Percentiles rank a stretch among this genome's conserved stretches.
These are phyloP conservation scores for Trachelus tabidus DNA, from an alignment of 2,888 invertebrate genomes.

Conservation along the genomic window DNA sequence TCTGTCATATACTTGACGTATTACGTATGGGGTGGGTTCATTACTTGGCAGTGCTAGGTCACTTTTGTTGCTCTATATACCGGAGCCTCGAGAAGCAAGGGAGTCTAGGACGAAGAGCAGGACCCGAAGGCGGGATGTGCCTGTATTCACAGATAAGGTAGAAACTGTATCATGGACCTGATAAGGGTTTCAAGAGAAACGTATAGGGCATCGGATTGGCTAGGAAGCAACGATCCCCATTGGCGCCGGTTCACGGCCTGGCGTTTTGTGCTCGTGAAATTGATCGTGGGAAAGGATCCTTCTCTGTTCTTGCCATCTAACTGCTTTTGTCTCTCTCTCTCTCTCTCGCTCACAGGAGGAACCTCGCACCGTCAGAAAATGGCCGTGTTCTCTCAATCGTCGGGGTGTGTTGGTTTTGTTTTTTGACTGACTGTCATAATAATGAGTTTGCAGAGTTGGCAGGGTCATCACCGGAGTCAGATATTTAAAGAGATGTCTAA, in stretches of 20 bases:
- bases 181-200: constrained; percentile 7
- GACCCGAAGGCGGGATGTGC: constrained; percentile 14
- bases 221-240: no score
- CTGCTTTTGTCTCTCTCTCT: neutral
- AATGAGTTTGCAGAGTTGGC: no score
- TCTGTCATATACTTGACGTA: constrained; percentile 49
- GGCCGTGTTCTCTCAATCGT: no score
- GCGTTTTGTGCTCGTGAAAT: neutral
- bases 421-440: no score
- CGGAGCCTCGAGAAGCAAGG: neutral
- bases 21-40: constrained; percentile 42
- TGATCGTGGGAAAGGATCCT: neutral
- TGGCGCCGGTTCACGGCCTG: no score
- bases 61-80: constrained; percentile 38
- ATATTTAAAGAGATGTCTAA: no score
- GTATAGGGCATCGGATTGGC: no score
- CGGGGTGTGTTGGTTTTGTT: no score
- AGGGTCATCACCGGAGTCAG: no score
- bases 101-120: no score
- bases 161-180: constrained; percentile 29
- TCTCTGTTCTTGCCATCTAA: neutral
- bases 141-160: constrained; percentile 41
- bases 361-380: no score
- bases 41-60: constrained; percentile 32
- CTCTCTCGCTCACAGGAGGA: neutral